Conservation (phyloP, 2,888 invertebrate genomes). For the Melanotus villosus region DNA sequence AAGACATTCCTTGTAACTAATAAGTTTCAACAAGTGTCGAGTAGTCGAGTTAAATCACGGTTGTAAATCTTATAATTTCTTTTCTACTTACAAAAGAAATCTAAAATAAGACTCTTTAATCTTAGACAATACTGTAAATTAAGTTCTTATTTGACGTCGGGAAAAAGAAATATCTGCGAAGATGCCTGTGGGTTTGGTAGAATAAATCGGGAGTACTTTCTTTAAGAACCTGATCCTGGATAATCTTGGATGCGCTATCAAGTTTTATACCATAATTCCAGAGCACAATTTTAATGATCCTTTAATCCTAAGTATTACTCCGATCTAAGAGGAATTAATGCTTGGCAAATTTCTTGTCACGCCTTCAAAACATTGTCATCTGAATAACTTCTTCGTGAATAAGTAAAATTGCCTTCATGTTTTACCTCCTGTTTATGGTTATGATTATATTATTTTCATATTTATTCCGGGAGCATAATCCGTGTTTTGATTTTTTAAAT, state of each 20-base stretch:
- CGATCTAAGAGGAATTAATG: conserved; percentile 68
- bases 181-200: conserved; percentile 32
- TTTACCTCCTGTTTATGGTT: neutral
- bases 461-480: conserved; percentile 4
- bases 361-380: conserved; percentile 61
- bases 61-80: neutral
- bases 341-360: conserved; percentile 66
- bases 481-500: conserved; percentile 16
- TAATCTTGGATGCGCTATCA: conserved; percentile 70
- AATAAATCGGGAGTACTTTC: conserved; percentile 63
- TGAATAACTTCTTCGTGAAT: conserved; percentile 51
- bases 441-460: neutral
- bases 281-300: conserved; percentile 70
- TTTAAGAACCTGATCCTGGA: conserved; percentile 66
- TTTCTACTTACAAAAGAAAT: conserved; percentile 2
- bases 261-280: conserved; percentile 69
- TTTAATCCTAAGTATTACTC: conserved; percentile 68
- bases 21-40: neutral
- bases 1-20: neutral
- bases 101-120: conserved; percentile 28
- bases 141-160: conserved; percentile 32
- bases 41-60: neutral
- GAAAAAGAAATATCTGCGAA: conserved; percentile 37
- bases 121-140: conserved; percentile 36
- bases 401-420: conserved; percentile 46